phyloP scores from a whole-genome alignment of 2,888 invertebrate species.

The Polyommatus icarus region DNA sequence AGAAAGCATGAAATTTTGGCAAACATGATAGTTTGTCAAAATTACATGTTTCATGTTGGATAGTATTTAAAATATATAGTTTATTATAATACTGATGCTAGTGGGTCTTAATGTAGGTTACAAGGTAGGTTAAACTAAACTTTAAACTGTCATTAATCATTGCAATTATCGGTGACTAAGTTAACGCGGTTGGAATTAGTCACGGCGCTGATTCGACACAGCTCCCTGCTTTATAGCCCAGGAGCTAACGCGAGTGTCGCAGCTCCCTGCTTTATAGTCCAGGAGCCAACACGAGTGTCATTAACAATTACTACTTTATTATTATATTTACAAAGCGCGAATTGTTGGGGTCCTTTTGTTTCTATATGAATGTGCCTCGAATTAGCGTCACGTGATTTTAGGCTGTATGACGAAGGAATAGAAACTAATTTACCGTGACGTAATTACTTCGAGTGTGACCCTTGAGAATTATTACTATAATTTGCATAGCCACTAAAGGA shows the following conservation, averaged over 20 bases:
- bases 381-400: conserved; percentile 33
- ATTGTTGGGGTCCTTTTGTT: conserved; percentile 68
- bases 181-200: conserved; percentile 40
- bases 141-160: conserved; percentile 19
- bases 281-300: conserved; percentile 56
- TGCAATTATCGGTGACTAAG: conserved; percentile 16
- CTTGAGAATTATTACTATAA: conserved; percentile 62
- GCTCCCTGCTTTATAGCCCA: conserved; percentile 55
- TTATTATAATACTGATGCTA: background rate
- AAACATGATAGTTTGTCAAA: too few species aligned
- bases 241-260: conserved; percentile 47
- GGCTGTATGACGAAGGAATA: conserved; percentile 33
- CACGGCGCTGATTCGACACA: conserved; percentile 55
- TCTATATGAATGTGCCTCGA: conserved; percentile 61
- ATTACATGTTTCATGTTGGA: too few species aligned
- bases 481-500: conserved; percentile 57
- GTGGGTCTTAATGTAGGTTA: background rate
- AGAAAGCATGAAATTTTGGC: too few species aligned
- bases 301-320: conserved; percentile 71
- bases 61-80: too few species aligned
- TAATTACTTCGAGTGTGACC: conserved; percentile 34
- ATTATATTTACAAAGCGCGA: conserved; percentile 69
- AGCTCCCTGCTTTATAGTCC: conserved; percentile 56
- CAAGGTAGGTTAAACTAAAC: background rate
- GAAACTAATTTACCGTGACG: conserved; percentile 33